These are phyloP conservation scores for Trimorus sp. DNA, from an alignment of 2,888 invertebrate genomes.

Conservation along the genomic window DNA sequence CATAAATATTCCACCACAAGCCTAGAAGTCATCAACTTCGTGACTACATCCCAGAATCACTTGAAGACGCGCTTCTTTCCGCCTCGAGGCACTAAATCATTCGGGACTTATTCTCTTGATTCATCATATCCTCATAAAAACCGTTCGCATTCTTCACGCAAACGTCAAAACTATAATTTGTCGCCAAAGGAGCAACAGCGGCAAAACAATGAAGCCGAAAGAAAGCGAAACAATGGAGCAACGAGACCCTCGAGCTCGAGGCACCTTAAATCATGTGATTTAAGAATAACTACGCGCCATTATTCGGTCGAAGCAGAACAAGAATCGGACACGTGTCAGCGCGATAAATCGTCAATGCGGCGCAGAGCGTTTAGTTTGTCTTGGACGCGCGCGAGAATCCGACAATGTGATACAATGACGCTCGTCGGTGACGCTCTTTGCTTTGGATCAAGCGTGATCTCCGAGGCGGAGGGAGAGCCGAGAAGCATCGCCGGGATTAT, in stretches of 20 bases:
- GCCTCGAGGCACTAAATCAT: too few relatives aligned
- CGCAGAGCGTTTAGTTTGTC: conserved; percentile 78
- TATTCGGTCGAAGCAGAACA: conserved; percentile 33
- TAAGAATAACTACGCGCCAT: conserved; percentile 41
- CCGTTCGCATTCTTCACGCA: too few relatives aligned
- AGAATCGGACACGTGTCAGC: conserved; percentile 77
- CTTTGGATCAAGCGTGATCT: conserved; percentile 70
- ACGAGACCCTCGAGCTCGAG: neutral
- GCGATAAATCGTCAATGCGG: conserved; percentile 80
- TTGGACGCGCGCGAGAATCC: conserved; percentile 71
- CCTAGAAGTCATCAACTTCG: too few relatives aligned
- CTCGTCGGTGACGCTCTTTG: conserved; percentile 60
- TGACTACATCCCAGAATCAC: too few relatives aligned
- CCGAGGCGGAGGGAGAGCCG: conserved; percentile 73
- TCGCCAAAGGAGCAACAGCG: neutral
- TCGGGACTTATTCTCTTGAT: too few relatives aligned
- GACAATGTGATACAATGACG: conserved; percentile 68
- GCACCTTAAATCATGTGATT: conserved; percentile 21
- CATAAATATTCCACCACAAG: too few relatives aligned
- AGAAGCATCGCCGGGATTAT: conserved; percentile 80
- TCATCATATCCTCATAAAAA: too few relatives aligned
- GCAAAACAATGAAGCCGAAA: too few relatives aligned
- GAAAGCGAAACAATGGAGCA: neutral
- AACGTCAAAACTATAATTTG: too few relatives aligned
- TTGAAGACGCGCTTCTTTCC: too few relatives aligned